These are phyloP conservation scores for Empidonax traillii DNA, from an alignment of 2,113 vertebrate genomes.

Conservation along the genomic window DNA sequence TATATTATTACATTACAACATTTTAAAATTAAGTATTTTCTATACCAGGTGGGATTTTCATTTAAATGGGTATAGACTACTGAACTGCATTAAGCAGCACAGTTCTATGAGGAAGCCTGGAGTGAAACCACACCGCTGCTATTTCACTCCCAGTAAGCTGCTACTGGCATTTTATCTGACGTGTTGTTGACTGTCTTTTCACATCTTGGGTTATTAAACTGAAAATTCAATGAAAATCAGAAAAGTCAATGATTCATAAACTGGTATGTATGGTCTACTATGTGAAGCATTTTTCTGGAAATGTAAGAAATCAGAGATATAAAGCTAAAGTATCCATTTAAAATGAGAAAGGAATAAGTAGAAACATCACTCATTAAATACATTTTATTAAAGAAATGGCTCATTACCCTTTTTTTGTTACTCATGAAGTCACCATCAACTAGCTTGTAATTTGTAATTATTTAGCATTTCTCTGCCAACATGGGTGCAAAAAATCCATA, in stretches of 20 bases:
- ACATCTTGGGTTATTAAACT: neutral
- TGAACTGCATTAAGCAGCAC: neutral
- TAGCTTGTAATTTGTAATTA: neutral
- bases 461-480: neutral
- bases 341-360: neutral
- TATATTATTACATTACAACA: neutral
- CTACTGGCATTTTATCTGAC: neutral
- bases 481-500: neutral
- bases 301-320: neutral
- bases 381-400: conserved; percentile 18
- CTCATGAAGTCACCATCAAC: conserved; percentile 11
- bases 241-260: neutral
- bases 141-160: neutral
- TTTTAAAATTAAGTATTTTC: neutral
- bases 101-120: neutral
- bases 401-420: conserved; percentile 13
- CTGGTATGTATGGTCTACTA: neutral
- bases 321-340: neutral
- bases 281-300: neutral
- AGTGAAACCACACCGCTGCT: neutral
- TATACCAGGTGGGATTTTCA: neutral
- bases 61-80: neutral
- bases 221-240: neutral
- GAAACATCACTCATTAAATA: neutral
- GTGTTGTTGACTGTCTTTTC: neutral